Percentiles rank a stretch among this genome's conserved stretches.
Evolutionary conservation across 2,113 vertebrate genomes (phyloP).

Genomic region (Pomatorhinus ruficollis): DNA sequence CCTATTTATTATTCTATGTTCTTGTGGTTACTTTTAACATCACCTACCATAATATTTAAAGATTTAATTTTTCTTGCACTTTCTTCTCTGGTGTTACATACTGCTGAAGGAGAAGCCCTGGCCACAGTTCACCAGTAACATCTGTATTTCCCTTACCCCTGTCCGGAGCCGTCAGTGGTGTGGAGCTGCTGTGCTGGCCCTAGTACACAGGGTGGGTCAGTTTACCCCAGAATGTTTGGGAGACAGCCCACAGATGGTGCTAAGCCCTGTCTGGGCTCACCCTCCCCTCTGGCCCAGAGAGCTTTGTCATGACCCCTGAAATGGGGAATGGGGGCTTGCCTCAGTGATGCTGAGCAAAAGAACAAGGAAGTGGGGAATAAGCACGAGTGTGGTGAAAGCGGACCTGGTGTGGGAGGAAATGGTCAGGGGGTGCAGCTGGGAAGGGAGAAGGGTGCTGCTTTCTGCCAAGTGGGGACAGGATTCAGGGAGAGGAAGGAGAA

Average conservation of each 20-base stretch:
- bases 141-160: neutral
- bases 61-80: neutral
- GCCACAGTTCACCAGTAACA: neutral
- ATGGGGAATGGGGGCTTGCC: neutral
- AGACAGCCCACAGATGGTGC: neutral
- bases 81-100: neutral
- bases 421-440: neutral
- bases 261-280: neutral
- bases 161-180: neutral
- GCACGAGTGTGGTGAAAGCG: neutral
- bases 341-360: neutral
- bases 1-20: neutral
- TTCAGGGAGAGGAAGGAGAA: neutral
- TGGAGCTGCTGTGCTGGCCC: neutral
- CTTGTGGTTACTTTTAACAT: constrained; percentile 7
- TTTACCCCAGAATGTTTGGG: neutral
- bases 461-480: neutral
- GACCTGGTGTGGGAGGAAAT: neutral
- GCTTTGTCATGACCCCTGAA: neutral
- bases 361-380: neutral
- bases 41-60: neutral
- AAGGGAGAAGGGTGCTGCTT: neutral
- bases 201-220: neutral
- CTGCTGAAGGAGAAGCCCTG: neutral
- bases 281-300: neutral